Evolutionary conservation across 2,113 vertebrate species (phyloP).

Genomic region (Chamaetylas fuelleborni): DNA sequence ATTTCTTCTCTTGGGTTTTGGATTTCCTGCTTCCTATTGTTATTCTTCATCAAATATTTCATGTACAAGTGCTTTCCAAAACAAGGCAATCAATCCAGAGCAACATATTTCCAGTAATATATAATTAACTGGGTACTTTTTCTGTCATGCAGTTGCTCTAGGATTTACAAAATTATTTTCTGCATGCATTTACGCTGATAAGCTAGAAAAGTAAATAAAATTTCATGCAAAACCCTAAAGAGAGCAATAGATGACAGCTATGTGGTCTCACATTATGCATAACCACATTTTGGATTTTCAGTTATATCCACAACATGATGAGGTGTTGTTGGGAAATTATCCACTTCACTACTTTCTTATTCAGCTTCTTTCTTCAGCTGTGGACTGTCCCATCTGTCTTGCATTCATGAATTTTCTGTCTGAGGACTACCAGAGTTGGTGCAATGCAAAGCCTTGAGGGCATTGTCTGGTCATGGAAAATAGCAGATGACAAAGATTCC

Average conservation of each 20-base stretch:
- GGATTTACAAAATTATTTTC: conserved; percentile 32
- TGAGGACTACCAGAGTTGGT: background rate
- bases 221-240: conserved; percentile 3
- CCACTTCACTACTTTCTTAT: background rate
- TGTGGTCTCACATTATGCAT: background rate
- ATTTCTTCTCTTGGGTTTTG: conserved; percentile 22
- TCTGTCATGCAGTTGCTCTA: background rate
- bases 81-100: conserved; percentile 39
- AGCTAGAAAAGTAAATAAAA: conserved; percentile 45
- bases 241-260: conserved; percentile 18
- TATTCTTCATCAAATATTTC: conserved; percentile 41
- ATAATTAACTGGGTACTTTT: conserved; percentile 26
- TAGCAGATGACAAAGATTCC: background rate
- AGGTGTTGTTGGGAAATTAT: background rate
- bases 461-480: background rate
- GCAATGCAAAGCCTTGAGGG: background rate
- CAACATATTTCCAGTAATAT: conserved; percentile 21
- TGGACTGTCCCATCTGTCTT: background rate
- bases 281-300: conserved; percentile 16
- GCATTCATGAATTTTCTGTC: background rate
- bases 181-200: conserved; percentile 23
- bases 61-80: conserved; percentile 38
- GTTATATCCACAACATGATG: background rate
- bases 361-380: background rate
- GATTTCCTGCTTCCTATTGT: conserved; percentile 11